These are phyloP conservation scores for Craseonycteris thonglongyai DNA, from an alignment of 2,113 vertebrate genomes.

Conservation along the genomic window DNA sequence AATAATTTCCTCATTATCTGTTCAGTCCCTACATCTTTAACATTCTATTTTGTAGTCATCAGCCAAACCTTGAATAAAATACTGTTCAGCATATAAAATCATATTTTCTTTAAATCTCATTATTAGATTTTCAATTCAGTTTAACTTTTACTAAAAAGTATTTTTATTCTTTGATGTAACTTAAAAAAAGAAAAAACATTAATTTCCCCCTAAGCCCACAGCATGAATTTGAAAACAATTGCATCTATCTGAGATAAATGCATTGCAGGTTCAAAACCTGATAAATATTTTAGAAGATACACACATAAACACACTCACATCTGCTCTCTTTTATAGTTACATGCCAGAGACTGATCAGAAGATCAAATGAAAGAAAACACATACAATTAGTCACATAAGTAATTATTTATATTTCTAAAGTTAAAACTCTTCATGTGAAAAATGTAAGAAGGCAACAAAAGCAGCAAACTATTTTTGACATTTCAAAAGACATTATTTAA, in stretches of 20 bases:
- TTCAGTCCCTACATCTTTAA: not conserved
- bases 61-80: not conserved
- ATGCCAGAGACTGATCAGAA: not conserved
- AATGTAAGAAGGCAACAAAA: not conserved
- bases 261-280: slow-evolving; percentile 15
- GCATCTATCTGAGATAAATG: slow-evolving; percentile 46
- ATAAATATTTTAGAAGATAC: slow-evolving; percentile 48
- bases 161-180: slow-evolving; percentile 34
- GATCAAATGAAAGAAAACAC: not conserved
- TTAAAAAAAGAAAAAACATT: slow-evolving; percentile 16
- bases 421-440: not conserved
- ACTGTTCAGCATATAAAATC: not conserved
- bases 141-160: slow-evolving; percentile 7
- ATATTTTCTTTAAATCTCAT: not conserved
- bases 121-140: not conserved
- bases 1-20: not conserved
- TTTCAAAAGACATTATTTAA: not conserved
- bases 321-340: not conserved
- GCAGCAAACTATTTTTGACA: not conserved
- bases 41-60: not conserved
- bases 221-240: slow-evolving; percentile 53
- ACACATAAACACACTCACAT: not conserved
- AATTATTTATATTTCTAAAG: not conserved
- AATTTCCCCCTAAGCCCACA: slow-evolving; percentile 43
- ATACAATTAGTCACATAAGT: not conserved